Conservation (phyloP, 2,888 invertebrate genomes). For the Embidobia sp. region DNA sequence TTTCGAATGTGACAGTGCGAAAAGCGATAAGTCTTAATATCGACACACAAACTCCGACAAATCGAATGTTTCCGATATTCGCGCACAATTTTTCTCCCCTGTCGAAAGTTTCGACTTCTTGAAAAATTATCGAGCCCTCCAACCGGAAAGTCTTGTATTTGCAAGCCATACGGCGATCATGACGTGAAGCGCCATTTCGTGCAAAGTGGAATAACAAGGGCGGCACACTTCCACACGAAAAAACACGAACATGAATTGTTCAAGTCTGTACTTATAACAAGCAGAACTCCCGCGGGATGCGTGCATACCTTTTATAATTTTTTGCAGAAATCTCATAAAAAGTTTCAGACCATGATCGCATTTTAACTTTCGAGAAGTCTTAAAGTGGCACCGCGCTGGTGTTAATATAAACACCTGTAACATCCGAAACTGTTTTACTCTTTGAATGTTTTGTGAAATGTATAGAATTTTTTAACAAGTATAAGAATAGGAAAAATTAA, state of each 20-base stretch:
- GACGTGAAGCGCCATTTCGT: constrained; percentile 10
- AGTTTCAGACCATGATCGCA: no score
- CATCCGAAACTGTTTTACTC: no score
- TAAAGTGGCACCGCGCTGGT: no score
- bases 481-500: no score
- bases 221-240: constrained; percentile 27
- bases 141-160: constrained; percentile 30
- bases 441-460: no score
- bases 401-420: no score
- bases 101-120: constrained; percentile 51
- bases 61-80: constrained; percentile 44
- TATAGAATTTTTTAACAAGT: no score
- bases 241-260: constrained; percentile 25
- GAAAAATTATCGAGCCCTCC: constrained; percentile 51
- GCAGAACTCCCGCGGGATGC: no score
- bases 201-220: constrained; percentile 29
- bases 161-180: constrained; percentile 26
- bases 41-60: constrained; percentile 39
- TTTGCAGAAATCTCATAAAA: no score
- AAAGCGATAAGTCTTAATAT: constrained; percentile 42
- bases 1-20: constrained; percentile 15
- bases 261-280: no score
- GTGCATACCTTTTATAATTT: no score
- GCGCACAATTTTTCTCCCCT: constrained; percentile 41
- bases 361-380: no score